phyloP scores from a whole-genome alignment of 2,797 vertebrate species.

The Oryzias dopingdopingensis region DNA sequence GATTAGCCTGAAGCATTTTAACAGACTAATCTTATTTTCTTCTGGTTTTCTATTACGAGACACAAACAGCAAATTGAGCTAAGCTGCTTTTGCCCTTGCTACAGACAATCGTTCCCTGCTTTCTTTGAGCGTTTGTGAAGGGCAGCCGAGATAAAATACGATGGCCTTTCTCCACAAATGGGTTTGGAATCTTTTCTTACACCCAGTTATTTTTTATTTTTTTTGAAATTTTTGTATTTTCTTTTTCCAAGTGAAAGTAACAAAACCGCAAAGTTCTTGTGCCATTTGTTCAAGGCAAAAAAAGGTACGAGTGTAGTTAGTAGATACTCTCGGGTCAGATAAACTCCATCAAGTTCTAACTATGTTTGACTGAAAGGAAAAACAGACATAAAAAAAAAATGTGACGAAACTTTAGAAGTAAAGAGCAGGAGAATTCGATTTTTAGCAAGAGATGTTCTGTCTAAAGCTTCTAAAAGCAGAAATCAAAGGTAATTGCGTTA shows the following conservation, averaged over 20 bases:
- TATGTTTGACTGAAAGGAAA: no score
- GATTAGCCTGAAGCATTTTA: background rate
- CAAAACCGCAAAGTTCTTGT: no score
- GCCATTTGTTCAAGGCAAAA: no score
- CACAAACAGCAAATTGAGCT: background rate
- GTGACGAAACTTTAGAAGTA: background rate
- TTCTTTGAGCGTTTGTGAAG: conserved; percentile 15
- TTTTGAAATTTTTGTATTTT: no score
- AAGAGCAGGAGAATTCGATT: conserved; percentile 15
- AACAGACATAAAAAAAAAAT: no score
- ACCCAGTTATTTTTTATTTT: no score
- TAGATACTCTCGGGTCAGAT: no score
- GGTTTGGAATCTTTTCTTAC: conserved; percentile 7
- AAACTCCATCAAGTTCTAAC: no score
- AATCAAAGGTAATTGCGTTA: conserved; percentile 45
- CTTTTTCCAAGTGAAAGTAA: no score
- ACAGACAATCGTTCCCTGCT: conserved; percentile 3
- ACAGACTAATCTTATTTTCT: conserved; percentile 3
- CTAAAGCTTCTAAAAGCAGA: conserved; percentile 32
- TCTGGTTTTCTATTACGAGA: background rate
- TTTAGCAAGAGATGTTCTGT: conserved; percentile 26
- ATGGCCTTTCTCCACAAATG: background rate
- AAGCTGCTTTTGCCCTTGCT: background rate
- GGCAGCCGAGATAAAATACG: conserved; percentile 3
- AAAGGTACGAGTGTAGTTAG: no score